Evolutionary conservation across 2,888 invertebrate species (phyloP), one percentile per base, ranked within the genome.

Genomic region (Eupithecia vulgata): DNA sequence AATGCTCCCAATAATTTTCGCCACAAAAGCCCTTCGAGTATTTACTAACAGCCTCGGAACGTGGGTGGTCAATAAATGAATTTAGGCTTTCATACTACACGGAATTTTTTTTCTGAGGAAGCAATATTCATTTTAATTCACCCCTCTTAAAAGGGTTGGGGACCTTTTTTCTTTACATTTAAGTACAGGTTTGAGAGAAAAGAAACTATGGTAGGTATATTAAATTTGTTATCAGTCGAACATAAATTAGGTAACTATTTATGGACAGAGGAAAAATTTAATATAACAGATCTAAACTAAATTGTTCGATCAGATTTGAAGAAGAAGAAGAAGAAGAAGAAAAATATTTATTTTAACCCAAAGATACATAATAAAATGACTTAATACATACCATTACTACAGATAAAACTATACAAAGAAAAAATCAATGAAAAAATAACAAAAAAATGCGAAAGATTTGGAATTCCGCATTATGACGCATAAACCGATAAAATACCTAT

Each of bases 1-100:
- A 25, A 65, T 72, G 76, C 73, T 70, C 67, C 66, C 75, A 71
- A 75, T 70, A 71, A 68, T 72, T 61, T 73, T 71, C 73, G 61
- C 45, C 68, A 68, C 71, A 72, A 62, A 70, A 75, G 64, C 72
- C 71, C 72, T 71, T 70, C 45, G 57, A 69, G 75, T 72, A 71
- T 69, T 74, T 34, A 70, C 70, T 75, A 75, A 75, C 61, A 68
- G 59, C 61, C 17, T 34, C 6, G 45, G 34, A 67, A 68, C 57
- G 69, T 40, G 74, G 69, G 74, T 62, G 68, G 65, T 62, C 52
- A 21, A 57, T 71, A 67, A 70, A 59, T 67, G 64, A 68, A 57
- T 70, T 70, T 67, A 59, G 52, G 52, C 57, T 57, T 45, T 42
- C 12, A 10, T 15, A 52, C 10, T 10, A 52, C n/a, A 62, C 13